A percentile compares a stretch with the other conserved stretches of the same genome.
These are phyloP conservation scores for Pantelozetes paolii DNA, from an alignment of 2,888 invertebrate genomes.

Conservation along the genomic window DNA sequence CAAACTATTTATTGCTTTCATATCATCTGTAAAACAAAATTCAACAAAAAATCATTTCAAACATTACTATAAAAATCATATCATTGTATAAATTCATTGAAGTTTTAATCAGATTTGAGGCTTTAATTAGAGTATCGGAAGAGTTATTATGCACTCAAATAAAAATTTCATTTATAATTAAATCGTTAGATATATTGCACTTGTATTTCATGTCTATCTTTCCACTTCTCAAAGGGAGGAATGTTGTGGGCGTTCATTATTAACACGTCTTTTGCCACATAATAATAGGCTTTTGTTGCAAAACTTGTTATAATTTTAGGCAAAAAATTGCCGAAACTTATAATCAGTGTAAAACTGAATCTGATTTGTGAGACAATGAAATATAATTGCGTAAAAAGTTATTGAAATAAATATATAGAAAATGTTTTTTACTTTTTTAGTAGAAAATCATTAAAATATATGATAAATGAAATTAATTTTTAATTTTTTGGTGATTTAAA, in stretches of 20 bases:
- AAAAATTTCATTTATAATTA: too few species aligned
- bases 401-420: too few species aligned
- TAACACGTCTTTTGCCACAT: constrained; percentile 25
- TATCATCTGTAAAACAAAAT: background rate
- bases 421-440: background rate
- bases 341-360: background rate
- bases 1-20: constrained; percentile 8
- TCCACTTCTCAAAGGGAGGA: background rate
- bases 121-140: background rate
- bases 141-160: too few species aligned
- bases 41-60: background rate
- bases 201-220: too few species aligned
- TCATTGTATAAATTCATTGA: constrained; percentile 8
- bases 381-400: background rate
- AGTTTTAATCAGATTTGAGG: background rate
- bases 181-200: too few species aligned
- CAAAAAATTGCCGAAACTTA: constrained; percentile 1
- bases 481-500: background rate
- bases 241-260: constrained; percentile 18
- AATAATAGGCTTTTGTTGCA: constrained; percentile 18
- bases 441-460: background rate
- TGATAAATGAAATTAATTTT: background rate
- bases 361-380: constrained; percentile 1
- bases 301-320: constrained; percentile 8
- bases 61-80: background rate